Percentiles rank a stretch among this genome's conserved stretches.
Evolutionary conservation across 2,888 invertebrate genomes (phyloP).

Genomic region (Bugulina stolonifera): DNA sequence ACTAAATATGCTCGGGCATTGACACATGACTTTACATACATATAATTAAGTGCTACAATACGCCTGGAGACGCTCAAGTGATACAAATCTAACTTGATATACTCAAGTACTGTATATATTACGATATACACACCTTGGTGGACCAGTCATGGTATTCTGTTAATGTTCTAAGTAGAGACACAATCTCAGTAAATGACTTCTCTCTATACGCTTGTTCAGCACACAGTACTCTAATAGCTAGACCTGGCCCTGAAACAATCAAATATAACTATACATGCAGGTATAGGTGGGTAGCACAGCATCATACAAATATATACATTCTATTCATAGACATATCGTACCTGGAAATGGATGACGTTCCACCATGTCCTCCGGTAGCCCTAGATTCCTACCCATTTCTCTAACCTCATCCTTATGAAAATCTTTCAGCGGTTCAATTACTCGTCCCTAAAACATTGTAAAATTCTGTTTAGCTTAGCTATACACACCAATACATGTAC

Average conservation of each 20-base stretch:
- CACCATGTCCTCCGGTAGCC: slow-evolving; percentile 77
- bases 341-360: slow-evolving; percentile 95
- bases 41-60: too few relatives aligned
- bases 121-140: not conserved
- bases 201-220: slow-evolving; percentile 91
- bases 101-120: too few relatives aligned
- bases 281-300: not conserved
- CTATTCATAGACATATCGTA: slow-evolving; percentile 31
- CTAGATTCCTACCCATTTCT: slow-evolving; percentile 78
- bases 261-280: not conserved
- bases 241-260: slow-evolving; percentile 70
- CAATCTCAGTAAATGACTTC: slow-evolving; percentile 86
- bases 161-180: slow-evolving; percentile 75
- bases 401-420: slow-evolving; percentile 99
- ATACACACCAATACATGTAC: too few relatives aligned
- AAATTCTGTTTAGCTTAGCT: too few relatives aligned
- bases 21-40: too few relatives aligned
- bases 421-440: slow-evolving; percentile 95
- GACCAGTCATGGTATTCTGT: slow-evolving; percentile 42
- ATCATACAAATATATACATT: not conserved
- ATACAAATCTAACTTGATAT: too few relatives aligned
- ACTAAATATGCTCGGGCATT: too few relatives aligned
- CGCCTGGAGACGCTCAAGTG: too few relatives aligned
- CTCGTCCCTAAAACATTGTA: slow-evolving; percentile 65
- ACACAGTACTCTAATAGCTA: slow-evolving; percentile 92